Percentiles rank a stretch among this genome's conserved stretches.
Evolutionary conservation across 2,113 vertebrate species (phyloP).

Genomic region (Microtus montanus): DNA sequence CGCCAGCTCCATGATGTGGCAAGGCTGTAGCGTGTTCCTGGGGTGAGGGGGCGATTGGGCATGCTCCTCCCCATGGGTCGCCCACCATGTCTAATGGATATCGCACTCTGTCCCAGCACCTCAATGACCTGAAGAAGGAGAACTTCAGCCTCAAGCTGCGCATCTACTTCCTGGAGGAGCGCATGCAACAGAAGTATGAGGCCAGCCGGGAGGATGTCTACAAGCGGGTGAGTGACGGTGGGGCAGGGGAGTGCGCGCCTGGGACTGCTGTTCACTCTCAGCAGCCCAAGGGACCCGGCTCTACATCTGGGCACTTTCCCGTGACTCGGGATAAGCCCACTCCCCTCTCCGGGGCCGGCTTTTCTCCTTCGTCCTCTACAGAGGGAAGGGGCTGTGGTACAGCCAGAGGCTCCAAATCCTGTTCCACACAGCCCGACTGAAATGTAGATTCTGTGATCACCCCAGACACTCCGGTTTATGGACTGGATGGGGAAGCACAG

Average conservation of each 20-base stretch:
- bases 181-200: conserved; percentile 95
- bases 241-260: background rate
- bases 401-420: background rate
- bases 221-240: conserved; percentile 87
- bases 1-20: conserved; percentile 56
- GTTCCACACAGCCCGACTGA: background rate
- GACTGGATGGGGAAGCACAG: background rate
- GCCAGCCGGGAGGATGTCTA: conserved; percentile 91
- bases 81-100: conserved; percentile 94
- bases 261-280: background rate
- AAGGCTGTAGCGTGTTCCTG: conserved; percentile 70
- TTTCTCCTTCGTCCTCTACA: background rate
- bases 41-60: conserved; percentile 84
- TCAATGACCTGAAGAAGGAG: conserved; percentile 99
- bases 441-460: background rate
- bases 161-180: conserved; percentile 99
- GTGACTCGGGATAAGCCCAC: background rate
- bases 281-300: background rate
- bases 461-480: background rate
- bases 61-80: conserved; percentile 82
- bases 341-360: background rate
- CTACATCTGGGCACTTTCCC: background rate
- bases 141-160: conserved; percentile 99
- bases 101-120: conserved; percentile 98
- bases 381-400: background rate